Evolutionary conservation across 2,888 invertebrate genomes (phyloP), one percentile per base, ranked within the genome.

Genomic region (Luperina testacea): DNA sequence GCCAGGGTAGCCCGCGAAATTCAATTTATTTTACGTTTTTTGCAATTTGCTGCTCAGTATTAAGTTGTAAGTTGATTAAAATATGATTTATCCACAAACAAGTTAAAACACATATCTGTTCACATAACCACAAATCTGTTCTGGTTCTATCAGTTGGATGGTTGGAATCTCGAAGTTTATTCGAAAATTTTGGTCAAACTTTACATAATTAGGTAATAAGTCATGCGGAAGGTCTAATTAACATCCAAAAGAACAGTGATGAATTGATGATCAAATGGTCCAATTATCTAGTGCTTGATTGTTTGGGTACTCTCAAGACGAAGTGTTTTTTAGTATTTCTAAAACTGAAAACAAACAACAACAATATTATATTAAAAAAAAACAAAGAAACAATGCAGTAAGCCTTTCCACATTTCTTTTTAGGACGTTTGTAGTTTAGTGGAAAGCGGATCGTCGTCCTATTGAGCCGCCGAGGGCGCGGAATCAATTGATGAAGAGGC

Each of bases 401-500:
- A 38, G n/a, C 8, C 9, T 65, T 48, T 68, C 24, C 48, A 59
- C 8, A 59, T 51, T 80, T 69, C 38, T 63, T 67, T 72, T 72
- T 77, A 78, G 75, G 67, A 70, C 75, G 48, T 73, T 79, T 82
- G 81, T 84, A 86, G 81, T 80, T 78, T 83, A 77, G 80, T 84
- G 80, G 77, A 73, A 80, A 85, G 78, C 90, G 91, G 92, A 92
- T 91, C 93, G 90, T 88, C 91, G 93, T 77, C 91, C 93, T 89
- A 88, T 86, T 81, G 90, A 91, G 91, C 82, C 88, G 90, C 72
- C 82, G 91, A 89, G 92, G 91, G 91, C 84, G 89, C 86, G 81
- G 90, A 92, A 96, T 96, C 96, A 94, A 97, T 97, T 96, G 96
- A 97, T 97, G 95, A 95, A 96, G 96, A 93, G 94, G 82, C 75